Percentiles rank a stretch among this genome's conserved stretches.
Conservation (phyloP, 2,888 invertebrate genomes). For the Anticlea derivata region DNA sequence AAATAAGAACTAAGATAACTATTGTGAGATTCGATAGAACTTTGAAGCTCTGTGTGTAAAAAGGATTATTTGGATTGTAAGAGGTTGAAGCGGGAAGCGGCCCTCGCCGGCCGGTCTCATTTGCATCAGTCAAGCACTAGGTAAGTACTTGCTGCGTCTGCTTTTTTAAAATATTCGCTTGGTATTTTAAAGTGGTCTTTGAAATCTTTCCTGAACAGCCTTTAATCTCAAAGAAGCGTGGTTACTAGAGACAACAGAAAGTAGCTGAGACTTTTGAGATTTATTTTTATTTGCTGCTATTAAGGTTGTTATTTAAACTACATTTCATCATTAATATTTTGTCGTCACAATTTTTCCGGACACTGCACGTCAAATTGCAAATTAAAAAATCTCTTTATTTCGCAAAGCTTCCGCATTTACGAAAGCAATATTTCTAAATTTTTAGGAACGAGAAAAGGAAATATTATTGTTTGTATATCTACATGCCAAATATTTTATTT, state of each 20-base stretch:
- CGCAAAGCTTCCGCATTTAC: background rate
- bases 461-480: background rate
- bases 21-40: slow-evolving; percentile 51
- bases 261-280: slow-evolving; percentile 14
- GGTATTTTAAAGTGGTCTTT: slow-evolving; percentile 48
- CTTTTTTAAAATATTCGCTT: slow-evolving; percentile 57
- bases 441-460: background rate
- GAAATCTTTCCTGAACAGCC: slow-evolving; percentile 49
- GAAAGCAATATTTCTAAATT: background rate
- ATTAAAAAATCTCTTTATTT: slow-evolving; percentile 4
- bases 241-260: slow-evolving; percentile 44
- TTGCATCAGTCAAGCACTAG: slow-evolving; percentile 73
- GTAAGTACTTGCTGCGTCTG: slow-evolving; percentile 64
- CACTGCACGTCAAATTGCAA: background rate
- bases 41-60: slow-evolving; percentile 57
- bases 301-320: slow-evolving; percentile 10
- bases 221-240: slow-evolving; percentile 47
- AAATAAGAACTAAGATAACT: slow-evolving; percentile 46
- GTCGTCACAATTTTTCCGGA: background rate
- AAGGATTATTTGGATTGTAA: slow-evolving; percentile 73
- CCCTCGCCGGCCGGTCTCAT: slow-evolving; percentile 62
- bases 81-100: slow-evolving; percentile 58
- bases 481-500: background rate
- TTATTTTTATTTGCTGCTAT: slow-evolving; percentile 35
- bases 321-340: slow-evolving; percentile 19